Evolutionary conservation across 2,797 vertebrate species (phyloP).

Genomic region (Acanthornis magna): DNA sequence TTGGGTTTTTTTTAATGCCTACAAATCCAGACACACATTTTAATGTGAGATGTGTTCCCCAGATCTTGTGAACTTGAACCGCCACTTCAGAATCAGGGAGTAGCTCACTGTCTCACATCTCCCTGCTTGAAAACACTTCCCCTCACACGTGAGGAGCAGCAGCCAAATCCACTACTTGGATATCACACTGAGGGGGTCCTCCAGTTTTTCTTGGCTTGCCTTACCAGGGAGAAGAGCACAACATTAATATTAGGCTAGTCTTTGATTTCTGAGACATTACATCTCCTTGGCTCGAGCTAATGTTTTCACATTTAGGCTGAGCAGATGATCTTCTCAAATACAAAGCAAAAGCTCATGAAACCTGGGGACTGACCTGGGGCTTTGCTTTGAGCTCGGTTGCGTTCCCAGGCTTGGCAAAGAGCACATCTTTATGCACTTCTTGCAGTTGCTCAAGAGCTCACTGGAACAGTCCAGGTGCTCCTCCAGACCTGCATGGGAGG

Average conservation of each 20-base stretch:
- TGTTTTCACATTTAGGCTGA: background rate
- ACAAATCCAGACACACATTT: background rate
- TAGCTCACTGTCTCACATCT: background rate
- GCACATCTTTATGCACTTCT: background rate
- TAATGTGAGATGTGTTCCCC: background rate
- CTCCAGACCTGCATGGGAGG: background rate
- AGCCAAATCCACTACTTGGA: background rate
- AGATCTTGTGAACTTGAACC: background rate
- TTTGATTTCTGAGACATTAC: background rate
- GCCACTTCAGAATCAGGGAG: background rate
- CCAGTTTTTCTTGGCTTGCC: background rate
- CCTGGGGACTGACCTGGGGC: background rate
- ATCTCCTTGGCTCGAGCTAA: background rate
- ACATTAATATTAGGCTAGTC: background rate
- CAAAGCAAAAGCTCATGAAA: background rate
- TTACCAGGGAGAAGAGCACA: background rate
- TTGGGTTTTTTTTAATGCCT: background rate
- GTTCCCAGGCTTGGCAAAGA: background rate
- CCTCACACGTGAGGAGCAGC: background rate
- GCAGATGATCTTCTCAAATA: background rate
- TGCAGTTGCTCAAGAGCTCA: background rate
- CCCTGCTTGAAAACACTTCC: background rate
- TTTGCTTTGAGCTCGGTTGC: background rate
- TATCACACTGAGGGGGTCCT: background rate
- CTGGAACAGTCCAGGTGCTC: accelerated